Evolutionary conservation across 2,888 invertebrate species (phyloP).

Genomic region (Heliothis peltigera): DNA sequence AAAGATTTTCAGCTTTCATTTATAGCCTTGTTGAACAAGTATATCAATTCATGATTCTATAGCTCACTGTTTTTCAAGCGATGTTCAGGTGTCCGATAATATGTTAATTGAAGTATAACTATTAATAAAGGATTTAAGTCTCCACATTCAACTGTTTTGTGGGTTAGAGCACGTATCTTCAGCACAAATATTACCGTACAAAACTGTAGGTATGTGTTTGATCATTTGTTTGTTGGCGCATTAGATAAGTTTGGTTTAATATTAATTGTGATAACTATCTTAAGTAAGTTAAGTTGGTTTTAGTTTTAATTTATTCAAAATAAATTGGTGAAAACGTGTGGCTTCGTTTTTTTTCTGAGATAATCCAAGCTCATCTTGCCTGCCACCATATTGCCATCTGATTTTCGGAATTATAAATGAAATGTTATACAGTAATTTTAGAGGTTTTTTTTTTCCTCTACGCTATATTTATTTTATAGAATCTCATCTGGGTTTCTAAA

Average conservation of each 20-base stretch:
- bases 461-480: too few relatives aligned
- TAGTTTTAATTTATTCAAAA: slow-evolving; percentile 66
- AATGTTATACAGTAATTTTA: too few relatives aligned
- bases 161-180: slow-evolving; percentile 19
- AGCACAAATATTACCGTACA: slow-evolving; percentile 41
- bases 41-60: too few relatives aligned
- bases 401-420: too few relatives aligned
- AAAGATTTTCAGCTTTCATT: too few relatives aligned
- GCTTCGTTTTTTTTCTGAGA: neutral
- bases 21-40: too few relatives aligned
- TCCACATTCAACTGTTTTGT: slow-evolving; percentile 9
- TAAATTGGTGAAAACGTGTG: slow-evolving; percentile 55
- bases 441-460: too few relatives aligned
- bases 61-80: too few relatives aligned
- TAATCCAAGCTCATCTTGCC: neutral
- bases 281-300: slow-evolving; percentile 63
- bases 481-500: too few relatives aligned
- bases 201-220: slow-evolving; percentile 57
- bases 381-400: too few relatives aligned
- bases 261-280: slow-evolving; percentile 75
- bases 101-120: slow-evolving; percentile 18
- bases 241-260: slow-evolving; percentile 53
- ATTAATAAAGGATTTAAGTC: neutral
- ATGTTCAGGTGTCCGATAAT: neutral
- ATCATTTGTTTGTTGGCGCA: slow-evolving; percentile 67